Conservation (phyloP, 2,888 invertebrate genomes). For the Phengaris alcon region DNA sequence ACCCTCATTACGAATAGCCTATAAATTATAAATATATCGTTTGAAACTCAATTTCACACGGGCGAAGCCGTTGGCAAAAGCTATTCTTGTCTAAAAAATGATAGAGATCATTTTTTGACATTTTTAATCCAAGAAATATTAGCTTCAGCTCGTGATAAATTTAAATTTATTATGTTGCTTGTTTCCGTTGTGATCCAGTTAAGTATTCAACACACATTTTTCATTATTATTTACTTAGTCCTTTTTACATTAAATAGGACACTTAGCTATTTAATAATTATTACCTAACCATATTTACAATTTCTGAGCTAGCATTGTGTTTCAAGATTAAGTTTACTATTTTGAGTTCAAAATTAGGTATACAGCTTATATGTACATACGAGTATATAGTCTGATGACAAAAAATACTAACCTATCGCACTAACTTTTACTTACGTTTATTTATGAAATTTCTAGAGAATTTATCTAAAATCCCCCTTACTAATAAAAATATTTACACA, state of each 20-base stretch:
- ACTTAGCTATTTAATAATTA: not conserved
- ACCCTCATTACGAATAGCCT: no score
- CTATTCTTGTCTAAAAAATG: not conserved
- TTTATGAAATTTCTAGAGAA: not conserved
- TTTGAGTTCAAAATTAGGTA: not conserved
- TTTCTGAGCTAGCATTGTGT: not conserved
- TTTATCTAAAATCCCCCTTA: not conserved
- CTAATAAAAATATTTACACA: no score
- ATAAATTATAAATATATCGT: no score
- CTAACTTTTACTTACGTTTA: not conserved
- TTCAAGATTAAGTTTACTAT: not conserved
- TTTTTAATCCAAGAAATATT: not conserved
- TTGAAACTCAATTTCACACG: no score
- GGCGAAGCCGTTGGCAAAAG: no score
- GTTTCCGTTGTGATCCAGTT: not conserved
- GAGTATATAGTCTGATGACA: no score
- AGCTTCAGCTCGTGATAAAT: not conserved
- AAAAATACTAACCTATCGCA: no score
- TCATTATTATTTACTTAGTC: not conserved
- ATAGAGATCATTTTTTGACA: not conserved
- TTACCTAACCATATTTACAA: not conserved
- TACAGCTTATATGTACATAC: no score
- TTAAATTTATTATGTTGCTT: slow-evolving; percentile 12
- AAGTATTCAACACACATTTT: not conserved
- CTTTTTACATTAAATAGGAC: not conserved